These are phyloP conservation scores for Pygmarrhopalites habei DNA, from an alignment of 1,140 invertebrate species.

Conservation along the genomic window DNA sequence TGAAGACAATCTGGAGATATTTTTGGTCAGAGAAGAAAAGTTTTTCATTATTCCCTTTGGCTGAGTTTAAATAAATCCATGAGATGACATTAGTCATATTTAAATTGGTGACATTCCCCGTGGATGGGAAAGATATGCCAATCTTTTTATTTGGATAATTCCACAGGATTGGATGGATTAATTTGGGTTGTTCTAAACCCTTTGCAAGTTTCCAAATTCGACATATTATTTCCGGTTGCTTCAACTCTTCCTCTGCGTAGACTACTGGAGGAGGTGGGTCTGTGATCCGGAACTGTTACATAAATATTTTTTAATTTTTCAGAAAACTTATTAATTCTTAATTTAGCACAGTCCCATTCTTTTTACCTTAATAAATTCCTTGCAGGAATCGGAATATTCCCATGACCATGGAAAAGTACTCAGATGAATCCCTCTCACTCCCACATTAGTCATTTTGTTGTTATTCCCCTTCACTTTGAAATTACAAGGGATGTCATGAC, in stretches of 20 bases:
- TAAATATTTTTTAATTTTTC: not conserved
- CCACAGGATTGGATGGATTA: slow-evolving; percentile 5
- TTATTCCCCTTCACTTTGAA: not conserved
- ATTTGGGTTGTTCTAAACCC: not conserved
- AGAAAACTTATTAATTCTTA: not conserved
- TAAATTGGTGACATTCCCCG: too few relatives aligned
- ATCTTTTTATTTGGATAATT: not conserved
- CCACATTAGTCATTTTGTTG: not conserved
- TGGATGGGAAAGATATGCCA: slow-evolving; percentile 3
- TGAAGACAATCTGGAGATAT: slow-evolving; percentile 15
- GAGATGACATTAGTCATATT: too few relatives aligned
- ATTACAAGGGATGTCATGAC: slow-evolving; percentile 8
- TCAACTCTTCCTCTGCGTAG: not conserved
- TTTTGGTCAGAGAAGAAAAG: not conserved
- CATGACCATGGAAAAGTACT: slow-evolving; percentile 1
- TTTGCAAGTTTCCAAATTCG: slow-evolving; percentile 2
- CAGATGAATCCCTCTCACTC: not conserved
- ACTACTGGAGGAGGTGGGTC: not conserved
- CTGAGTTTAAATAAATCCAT: too few relatives aligned
- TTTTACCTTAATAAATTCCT: too few relatives aligned
- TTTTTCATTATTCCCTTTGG: too few relatives aligned
- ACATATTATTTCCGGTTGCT: slow-evolving; percentile 5
- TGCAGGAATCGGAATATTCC: too few relatives aligned
- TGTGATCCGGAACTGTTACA: slow-evolving; percentile 1
- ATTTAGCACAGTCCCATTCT: not conserved